Base-by-base conservation (phyloP, 2,888 invertebrate genomes). In the Netelia virgata region DNA sequence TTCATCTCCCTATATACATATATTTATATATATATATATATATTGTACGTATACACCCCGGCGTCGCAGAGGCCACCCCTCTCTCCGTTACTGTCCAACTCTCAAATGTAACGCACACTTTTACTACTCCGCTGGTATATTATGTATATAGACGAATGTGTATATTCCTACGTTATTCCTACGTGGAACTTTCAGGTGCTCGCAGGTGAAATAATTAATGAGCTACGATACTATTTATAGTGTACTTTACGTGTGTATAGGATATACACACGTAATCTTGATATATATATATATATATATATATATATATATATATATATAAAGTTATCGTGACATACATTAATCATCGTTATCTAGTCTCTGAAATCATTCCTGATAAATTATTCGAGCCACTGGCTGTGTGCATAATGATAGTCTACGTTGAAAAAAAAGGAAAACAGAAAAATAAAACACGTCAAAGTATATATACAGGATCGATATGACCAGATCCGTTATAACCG, bases 161-260 rank as follows among this genome's bases (percentile, higher is more conserved):
- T 72, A 43, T 55, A 41, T 57, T 59, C 53, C 47, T 36, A 68
- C 68, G 73, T 50, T 63, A 63, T 16, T 74, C 23, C 61, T 68
- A 61, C 28, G 50, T 69, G 11, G 20, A 69, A 74, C 59, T 81
- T 74, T 53, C 74, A 69, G 81, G 68, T 76, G 76, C 70, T 41
- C 59, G 76, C 76, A 50, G 64, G 16, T 66, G 28, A 76, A 82
- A 82, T 82, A 82, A 82, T 76, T 82, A 66, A 82, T 76, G 72
- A 72, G 41, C 47, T 23, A 64, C 43, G 47, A 57, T 64, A 36
- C 61, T 57, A 55, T 43, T 43, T 23, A 63, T 28, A 66, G 55
- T 20, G n/a, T 69, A 41, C 68, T 11, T 8, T 74, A 36, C 50
- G 11, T 64, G 43, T 10, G 55, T 36, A 36, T 55, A 47, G 28